Conservation (phyloP, 2,797 vertebrate species). For the Coccyzus lansbergi region DNA sequence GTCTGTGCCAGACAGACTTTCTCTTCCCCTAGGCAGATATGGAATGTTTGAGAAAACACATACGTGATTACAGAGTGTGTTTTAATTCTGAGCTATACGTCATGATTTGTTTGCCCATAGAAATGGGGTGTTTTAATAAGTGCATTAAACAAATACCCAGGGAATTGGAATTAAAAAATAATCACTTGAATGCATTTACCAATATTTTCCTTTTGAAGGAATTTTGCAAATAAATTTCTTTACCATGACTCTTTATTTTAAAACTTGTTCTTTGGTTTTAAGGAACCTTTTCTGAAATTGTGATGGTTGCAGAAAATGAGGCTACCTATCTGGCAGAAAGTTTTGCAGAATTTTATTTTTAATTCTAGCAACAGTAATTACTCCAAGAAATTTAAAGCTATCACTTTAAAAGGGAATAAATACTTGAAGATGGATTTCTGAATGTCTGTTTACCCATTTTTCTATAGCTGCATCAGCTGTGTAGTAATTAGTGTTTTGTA, state of each 20-base stretch:
- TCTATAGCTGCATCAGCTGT: not conserved
- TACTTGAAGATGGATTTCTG: not conserved
- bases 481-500: slow-evolving; percentile 35
- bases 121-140: slow-evolving; percentile 36
- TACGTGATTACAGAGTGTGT: slow-evolving; percentile 37
- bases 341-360: not conserved
- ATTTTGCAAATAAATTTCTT: slow-evolving; percentile 27
- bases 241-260: not conserved
- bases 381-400: not conserved
- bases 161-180: slow-evolving; percentile 6
- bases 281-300: not conserved
- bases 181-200: not conserved
- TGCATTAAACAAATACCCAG: slow-evolving; percentile 1
- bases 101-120: slow-evolving; percentile 49
- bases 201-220: not conserved
- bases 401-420: not conserved
- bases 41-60: slow-evolving; percentile 63
- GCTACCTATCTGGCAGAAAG: not conserved
- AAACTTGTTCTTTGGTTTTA: not conserved
- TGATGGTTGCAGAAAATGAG: not conserved
- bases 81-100: slow-evolving; percentile 49
- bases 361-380: not conserved
- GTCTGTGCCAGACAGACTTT: slow-evolving; percentile 60
- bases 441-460: not conserved
- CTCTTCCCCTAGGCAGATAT: slow-evolving; percentile 56